Conservation (phyloP, 2,888 invertebrate species). For the Chrysolina oricalcia region DNA sequence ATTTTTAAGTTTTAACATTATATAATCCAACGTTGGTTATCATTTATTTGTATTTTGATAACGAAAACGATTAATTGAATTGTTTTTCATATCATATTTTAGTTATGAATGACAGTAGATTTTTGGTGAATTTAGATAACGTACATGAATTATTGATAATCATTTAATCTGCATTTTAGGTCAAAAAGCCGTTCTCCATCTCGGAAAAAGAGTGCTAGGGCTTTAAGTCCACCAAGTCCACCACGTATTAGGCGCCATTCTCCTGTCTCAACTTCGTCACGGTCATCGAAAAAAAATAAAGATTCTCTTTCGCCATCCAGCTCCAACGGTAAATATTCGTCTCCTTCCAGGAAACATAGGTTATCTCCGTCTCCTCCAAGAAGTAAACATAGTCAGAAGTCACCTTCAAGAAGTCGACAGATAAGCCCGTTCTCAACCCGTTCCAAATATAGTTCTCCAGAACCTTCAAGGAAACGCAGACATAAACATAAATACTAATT, state of each 20-base stretch:
- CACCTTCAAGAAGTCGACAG: slow-evolving; percentile 64
- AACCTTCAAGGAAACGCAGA: slow-evolving; percentile 73
- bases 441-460: slow-evolving; percentile 69
- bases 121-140: background rate
- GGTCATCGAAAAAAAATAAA: slow-evolving; percentile 64
- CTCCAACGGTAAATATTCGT: slow-evolving; percentile 67
- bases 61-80: no score
- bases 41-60: no score
- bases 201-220: slow-evolving; percentile 66
- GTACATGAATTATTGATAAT: background rate
- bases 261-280: slow-evolving; percentile 64
- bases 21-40: no score
- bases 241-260: slow-evolving; percentile 69
- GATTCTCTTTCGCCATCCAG: slow-evolving; percentile 67
- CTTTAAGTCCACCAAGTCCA: slow-evolving; percentile 69
- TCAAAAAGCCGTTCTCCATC: slow-evolving; percentile 70
- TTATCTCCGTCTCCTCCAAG: slow-evolving; percentile 67
- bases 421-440: slow-evolving; percentile 63
- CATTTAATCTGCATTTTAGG: slow-evolving; percentile 61
- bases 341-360: slow-evolving; percentile 63
- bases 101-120: background rate
- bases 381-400: slow-evolving; percentile 64
- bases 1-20: no score
- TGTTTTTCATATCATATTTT: no score
- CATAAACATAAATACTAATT: slow-evolving; percentile 74